A percentile compares a stretch with the other conserved stretches of the same genome.
Evolutionary conservation across 2,113 vertebrate species (phyloP).

Genomic region (Stigmatopora argus): DNA sequence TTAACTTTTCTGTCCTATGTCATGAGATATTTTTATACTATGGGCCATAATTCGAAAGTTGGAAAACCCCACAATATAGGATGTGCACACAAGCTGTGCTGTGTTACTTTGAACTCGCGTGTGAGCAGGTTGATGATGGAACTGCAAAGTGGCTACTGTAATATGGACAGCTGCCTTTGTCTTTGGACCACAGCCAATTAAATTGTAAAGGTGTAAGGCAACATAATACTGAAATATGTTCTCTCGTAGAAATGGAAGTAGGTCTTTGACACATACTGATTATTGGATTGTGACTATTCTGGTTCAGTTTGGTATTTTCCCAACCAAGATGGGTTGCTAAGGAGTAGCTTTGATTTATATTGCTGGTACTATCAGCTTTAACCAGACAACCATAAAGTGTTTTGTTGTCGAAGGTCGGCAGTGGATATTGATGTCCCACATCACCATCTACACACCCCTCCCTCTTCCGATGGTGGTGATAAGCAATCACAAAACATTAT

Average conservation of each 20-base stretch:
- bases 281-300: neutral
- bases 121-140: constrained; percentile 5
- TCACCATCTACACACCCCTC: neutral
- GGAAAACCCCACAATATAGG: neutral
- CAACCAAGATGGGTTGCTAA: too few species aligned
- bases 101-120: constrained; percentile 4
- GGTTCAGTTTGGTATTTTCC: neutral
- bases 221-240: constrained; percentile 11
- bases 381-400: neutral
- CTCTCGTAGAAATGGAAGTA: constrained; percentile 14
- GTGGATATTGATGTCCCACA: neutral
- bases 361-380: neutral
- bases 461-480: neutral
- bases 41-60: neutral
- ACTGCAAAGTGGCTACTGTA: neutral
- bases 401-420: neutral
- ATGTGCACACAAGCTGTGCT: neutral
- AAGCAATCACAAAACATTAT: neutral
- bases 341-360: neutral
- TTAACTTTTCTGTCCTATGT: too few species aligned
- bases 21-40: neutral
- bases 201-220: neutral
- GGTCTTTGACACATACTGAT: too few species aligned
- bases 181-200: neutral
- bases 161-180: neutral